Base-by-base conservation (phyloP, 2,888 invertebrate species). In the Pomacea canaliculata region DNA sequence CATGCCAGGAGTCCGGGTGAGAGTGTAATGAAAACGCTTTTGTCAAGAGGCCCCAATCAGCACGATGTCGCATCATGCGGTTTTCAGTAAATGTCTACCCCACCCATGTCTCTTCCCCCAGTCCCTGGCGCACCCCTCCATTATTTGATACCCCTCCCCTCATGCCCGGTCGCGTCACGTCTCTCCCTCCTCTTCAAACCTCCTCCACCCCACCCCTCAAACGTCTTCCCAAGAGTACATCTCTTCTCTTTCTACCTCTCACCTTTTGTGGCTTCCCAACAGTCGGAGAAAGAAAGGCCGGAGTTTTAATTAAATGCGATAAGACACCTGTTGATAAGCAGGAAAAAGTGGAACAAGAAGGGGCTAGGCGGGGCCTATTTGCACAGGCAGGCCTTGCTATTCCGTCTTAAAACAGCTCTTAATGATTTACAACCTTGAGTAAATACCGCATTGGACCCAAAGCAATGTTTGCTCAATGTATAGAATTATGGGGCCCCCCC, bases 361-460 rank as follows among this genome's bases (percentile, higher is more conserved):
- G 70, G 49, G 60, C 18, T n/a, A 59, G 70, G 59, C 19, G 49
- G 70, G 56, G 23, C 70, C 19, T 70, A 37, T 70, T 70, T 56
- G 60, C 70, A 59, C 59, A 51, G 70, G 49, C 18, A 56, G n/a
- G 23, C 12, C 51, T n/a, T 59, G 56, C 59, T 23, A n/a, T 59
- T 70, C 59, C 56, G 70, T 70, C 56, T 70, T 37, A 70, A 70
- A 70, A 70, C 70, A 60, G 70, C 70, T 70, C 37, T 70, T 70
- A 70, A 70, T 70, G 70, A 70, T 70, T 70, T 59, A 70, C 70
- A 56, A 51, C 59, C 59, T 46, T 59, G 27, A 12, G 70, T 70
- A 49, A 70, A 70, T 70, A 70, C 60, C 27, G n/a, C 12, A 10
- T 27, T 51, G 27, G 70, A 18, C 70, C 16, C 37, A 37, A 12